Percentiles rank a stretch among this genome's conserved stretches.
phyloP scores from a whole-genome alignment of 2,113 vertebrate species.

The Sander vitreus region DNA sequence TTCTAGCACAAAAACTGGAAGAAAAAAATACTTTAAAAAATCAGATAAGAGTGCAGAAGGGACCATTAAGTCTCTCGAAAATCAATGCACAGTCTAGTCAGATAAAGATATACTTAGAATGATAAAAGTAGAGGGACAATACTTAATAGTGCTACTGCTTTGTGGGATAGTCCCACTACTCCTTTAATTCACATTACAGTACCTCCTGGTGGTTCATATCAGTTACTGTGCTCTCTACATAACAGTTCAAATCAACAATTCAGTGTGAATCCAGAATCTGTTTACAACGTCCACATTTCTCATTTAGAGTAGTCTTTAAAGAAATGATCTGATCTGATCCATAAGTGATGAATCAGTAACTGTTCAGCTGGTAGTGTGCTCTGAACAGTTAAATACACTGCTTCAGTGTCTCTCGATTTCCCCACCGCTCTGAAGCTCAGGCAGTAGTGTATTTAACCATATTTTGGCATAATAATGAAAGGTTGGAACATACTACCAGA shows the following conservation, averaged over 20 bases:
- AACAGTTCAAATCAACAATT: background rate
- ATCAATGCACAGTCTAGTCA: conserved; percentile 46
- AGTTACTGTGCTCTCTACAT: conserved; percentile 39
- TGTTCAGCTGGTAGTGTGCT: background rate
- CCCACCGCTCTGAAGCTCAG: background rate
- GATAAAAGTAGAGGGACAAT: conserved; percentile 55
- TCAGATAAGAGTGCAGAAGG: conserved; percentile 41
- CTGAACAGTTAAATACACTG: background rate
- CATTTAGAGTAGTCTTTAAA: background rate
- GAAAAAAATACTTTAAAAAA: conserved; percentile 33
- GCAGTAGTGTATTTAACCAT: background rate
- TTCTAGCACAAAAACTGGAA: conserved; percentile 70
- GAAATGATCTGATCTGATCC: background rate
- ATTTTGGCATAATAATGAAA: background rate
- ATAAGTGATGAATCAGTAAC: background rate
- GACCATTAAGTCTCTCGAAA: conserved; percentile 39
- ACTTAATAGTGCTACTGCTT: conserved; percentile 35
- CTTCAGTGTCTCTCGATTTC: background rate
- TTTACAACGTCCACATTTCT: background rate
- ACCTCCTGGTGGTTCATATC: conserved; percentile 64
- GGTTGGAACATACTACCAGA: background rate
- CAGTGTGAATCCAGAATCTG: background rate
- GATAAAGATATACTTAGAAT: conserved; percentile 40
- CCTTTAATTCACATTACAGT: conserved; percentile 46
- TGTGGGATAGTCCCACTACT: conserved; percentile 6